phyloP scores from a whole-genome alignment of 35 echinoderm and acorn worm species.

The Heliocidaris erythrogramma region DNA sequence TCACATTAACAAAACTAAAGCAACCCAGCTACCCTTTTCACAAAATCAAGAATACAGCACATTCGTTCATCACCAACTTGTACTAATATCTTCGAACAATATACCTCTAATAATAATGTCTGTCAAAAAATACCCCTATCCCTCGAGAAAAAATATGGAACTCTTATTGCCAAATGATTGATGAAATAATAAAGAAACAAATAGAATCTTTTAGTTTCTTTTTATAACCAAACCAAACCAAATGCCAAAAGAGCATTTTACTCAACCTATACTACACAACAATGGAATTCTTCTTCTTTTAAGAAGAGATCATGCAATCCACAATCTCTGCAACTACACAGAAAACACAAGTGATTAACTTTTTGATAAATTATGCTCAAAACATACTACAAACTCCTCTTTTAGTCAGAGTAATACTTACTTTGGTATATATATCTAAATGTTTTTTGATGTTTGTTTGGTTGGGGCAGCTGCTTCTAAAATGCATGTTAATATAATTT shows the following conservation, averaged over 20 bases:
- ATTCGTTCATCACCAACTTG: neutral
- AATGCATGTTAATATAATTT: neutral
- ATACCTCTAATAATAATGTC: slow-evolving; percentile 16
- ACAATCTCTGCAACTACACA: too few relatives aligned
- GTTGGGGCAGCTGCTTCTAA: neutral
- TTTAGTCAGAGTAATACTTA: too few relatives aligned
- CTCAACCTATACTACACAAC: too few relatives aligned
- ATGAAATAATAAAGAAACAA: neutral
- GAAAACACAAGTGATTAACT: too few relatives aligned
- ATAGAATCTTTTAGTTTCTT: too few relatives aligned
- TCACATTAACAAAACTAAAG: slow-evolving; percentile 6
- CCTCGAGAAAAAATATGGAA: neutral
- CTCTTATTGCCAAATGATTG: neutral
- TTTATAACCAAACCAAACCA: too few relatives aligned
- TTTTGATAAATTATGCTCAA: too few relatives aligned
- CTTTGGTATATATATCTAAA: neutral
- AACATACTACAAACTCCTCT: too few relatives aligned
- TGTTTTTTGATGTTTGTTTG: neutral
- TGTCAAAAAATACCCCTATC: neutral
- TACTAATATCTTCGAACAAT: neutral
- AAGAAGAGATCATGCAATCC: too few relatives aligned
- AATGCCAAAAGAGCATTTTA: too few relatives aligned
- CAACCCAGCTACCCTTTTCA: neutral
- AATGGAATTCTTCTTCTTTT: too few relatives aligned
- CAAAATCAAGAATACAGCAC: slow-evolving; percentile 22